Percentiles rank a stretch among this genome's conserved stretches.
These are phyloP conservation scores for Scomber colias DNA, from an alignment of 2,113 vertebrate species.

Conservation along the genomic window DNA sequence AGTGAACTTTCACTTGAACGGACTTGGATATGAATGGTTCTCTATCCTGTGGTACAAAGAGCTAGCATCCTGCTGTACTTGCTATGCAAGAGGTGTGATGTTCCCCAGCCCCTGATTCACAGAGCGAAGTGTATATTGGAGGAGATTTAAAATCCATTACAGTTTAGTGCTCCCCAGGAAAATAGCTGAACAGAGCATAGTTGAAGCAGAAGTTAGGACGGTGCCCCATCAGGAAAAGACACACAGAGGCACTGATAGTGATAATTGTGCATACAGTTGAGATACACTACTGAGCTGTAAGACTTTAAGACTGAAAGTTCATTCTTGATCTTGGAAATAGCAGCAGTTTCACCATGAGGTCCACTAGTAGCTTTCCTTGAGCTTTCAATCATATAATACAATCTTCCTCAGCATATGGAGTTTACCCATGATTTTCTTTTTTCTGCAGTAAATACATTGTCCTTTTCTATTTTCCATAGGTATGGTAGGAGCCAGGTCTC, in stretches of 20 bases:
- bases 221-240: constrained; percentile 31
- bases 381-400: neutral
- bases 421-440: constrained; percentile 17
- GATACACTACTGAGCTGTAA: neutral
- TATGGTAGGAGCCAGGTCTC: constrained; percentile 72
- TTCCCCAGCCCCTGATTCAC: constrained; percentile 68
- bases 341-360: constrained; percentile 3
- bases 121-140: constrained; percentile 67
- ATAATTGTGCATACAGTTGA: constrained; percentile 34
- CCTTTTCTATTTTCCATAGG: constrained; percentile 68
- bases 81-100: constrained; percentile 81
- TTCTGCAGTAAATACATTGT: constrained; percentile 22
- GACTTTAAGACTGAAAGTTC: constrained; percentile 10
- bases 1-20: constrained; percentile 44
- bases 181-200: constrained; percentile 57
- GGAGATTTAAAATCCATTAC: constrained; percentile 76
- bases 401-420: neutral
- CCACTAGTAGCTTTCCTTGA: constrained; percentile 7
- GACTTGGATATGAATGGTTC: constrained; percentile 71
- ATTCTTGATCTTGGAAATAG: constrained; percentile 37
- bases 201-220: constrained; percentile 42
- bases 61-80: constrained; percentile 75
- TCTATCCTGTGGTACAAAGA: constrained; percentile 79
- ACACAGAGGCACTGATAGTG: constrained; percentile 21
- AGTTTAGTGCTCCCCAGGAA: constrained; percentile 68